Conservation (phyloP, 2,113 vertebrate species). For the Elephantulus edwardii region DNA sequence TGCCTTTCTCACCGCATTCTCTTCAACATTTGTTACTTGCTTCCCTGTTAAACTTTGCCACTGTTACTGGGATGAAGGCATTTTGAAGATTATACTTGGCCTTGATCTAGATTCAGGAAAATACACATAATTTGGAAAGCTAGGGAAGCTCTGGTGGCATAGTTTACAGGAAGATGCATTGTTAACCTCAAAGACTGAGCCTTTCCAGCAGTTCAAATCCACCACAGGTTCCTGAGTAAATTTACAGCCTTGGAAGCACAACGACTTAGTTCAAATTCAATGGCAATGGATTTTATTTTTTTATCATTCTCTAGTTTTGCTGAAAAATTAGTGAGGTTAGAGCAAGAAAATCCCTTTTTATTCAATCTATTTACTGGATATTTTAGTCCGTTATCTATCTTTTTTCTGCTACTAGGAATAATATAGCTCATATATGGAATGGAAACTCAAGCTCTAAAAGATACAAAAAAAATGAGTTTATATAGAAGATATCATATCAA, state of each 20-base stretch:
- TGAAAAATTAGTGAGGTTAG: background rate
- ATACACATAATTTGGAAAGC: background rate
- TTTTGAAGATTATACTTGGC: background rate
- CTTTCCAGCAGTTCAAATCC: too few relatives aligned
- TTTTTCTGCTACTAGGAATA: background rate
- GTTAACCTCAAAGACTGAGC: too few relatives aligned
- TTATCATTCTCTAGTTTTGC: background rate
- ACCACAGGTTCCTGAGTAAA: too few relatives aligned
- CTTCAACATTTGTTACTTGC: too few relatives aligned
- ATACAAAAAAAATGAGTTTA: conserved; percentile 5
- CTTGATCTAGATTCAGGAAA: background rate
- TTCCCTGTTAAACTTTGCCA: too few relatives aligned
- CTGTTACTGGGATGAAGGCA: too few relatives aligned
- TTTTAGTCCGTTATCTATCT: background rate
- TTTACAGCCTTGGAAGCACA: too few relatives aligned
- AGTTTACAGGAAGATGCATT: too few relatives aligned
- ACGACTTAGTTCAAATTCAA: too few relatives aligned
- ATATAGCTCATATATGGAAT: background rate
- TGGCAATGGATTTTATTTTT: too few relatives aligned
- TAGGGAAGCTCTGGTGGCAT: too few relatives aligned
- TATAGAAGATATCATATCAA: background rate
- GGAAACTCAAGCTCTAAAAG: background rate
- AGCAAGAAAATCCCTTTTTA: background rate
- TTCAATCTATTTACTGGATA: background rate
- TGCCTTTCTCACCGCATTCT: too few relatives aligned